phyloP scores from a whole-genome alignment of 2,113 vertebrate species.

The Halcyon senegalensis region DNA sequence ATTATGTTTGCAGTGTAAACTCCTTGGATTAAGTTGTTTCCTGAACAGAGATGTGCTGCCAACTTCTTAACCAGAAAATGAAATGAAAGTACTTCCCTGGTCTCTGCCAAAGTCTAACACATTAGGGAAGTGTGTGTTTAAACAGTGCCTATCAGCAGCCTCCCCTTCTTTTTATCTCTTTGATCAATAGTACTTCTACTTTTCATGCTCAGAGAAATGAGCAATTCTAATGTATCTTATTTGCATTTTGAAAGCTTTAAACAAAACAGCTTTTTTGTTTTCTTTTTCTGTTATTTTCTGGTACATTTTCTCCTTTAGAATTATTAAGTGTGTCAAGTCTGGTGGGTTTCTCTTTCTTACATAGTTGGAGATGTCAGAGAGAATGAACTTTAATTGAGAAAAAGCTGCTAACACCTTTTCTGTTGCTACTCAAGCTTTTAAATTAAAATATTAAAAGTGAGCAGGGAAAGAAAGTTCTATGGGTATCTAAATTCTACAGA shows the following conservation, averaged over 20 bases:
- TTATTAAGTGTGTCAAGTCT: neutral
- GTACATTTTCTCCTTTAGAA: neutral
- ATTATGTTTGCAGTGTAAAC: neutral
- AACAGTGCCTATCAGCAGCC: neutral
- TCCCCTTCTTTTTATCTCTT: neutral
- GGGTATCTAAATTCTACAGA: neutral
- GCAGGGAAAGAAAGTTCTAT: neutral
- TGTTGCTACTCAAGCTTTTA: neutral
- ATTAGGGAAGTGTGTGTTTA: neutral
- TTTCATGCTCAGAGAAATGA: neutral
- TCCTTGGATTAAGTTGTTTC: neutral
- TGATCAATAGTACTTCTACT: neutral
- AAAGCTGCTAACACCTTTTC: neutral
- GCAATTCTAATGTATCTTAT: neutral
- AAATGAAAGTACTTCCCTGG: neutral
- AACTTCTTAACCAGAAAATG: neutral
- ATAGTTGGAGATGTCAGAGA: neutral
- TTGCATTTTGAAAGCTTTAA: neutral
- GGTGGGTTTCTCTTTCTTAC: neutral
- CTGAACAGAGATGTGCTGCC: neutral
- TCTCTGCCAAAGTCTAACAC: neutral
- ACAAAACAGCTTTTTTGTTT: neutral
- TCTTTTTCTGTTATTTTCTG: neutral
- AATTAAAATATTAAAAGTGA: neutral
- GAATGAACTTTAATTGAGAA: neutral